These are phyloP conservation scores for Noctilio leporinus DNA, from an alignment of 2,113 vertebrate genomes.

Conservation along the genomic window DNA sequence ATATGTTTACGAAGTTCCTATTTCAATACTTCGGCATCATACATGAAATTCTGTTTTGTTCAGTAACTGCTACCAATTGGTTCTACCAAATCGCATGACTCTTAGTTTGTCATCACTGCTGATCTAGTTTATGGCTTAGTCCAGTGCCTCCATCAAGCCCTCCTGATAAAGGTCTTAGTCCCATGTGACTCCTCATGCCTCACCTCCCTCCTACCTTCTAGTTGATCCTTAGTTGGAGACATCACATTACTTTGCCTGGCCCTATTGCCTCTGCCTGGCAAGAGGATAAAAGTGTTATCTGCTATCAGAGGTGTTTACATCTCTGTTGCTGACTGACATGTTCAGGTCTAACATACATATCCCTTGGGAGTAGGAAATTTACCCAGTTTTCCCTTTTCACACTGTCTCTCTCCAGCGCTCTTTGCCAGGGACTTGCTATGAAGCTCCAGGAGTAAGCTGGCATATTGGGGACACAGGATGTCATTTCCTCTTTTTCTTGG, in stretches of 20 bases:
- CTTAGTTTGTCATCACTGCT: not conserved
- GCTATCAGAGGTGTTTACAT: not conserved
- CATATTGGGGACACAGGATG: not conserved
- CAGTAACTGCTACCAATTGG: not conserved
- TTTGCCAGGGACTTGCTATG: not conserved
- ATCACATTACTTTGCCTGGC: not conserved
- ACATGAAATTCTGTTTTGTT: not conserved
- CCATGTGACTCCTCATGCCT: not conserved
- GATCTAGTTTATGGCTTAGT: not conserved
- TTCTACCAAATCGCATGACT: not conserved
- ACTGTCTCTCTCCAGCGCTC: not conserved
- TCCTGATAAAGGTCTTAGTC: not conserved
- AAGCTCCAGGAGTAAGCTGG: not conserved
- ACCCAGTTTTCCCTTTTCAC: not conserved
- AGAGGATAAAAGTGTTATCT: not conserved
- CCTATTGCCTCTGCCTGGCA: not conserved
- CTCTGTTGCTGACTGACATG: not conserved
- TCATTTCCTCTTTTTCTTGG: not conserved
- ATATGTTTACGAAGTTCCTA: not conserved
- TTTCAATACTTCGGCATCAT: not conserved
- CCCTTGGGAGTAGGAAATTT: not conserved
- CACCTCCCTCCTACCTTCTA: not conserved
- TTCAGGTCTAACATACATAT: not conserved
- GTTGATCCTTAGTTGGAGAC: not conserved
- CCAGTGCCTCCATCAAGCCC: not conserved